A percentile compares a stretch with the other conserved stretches of the same genome.
Evolutionary conservation across 2,797 vertebrate genomes (phyloP).

Genomic region (Protonibea diacanthus): DNA sequence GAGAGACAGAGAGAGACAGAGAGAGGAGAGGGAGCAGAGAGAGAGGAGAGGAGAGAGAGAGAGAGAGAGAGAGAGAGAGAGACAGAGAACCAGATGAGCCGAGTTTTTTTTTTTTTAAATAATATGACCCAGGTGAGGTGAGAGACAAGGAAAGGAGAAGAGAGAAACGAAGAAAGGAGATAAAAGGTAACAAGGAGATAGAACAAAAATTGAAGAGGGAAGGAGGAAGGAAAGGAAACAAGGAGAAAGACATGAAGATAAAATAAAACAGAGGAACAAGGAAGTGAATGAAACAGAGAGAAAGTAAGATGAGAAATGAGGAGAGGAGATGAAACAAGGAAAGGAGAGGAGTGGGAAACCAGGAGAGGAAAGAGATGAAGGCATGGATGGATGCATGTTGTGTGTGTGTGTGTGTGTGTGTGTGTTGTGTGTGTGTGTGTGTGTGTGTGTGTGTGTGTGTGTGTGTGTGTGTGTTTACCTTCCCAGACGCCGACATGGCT

Average conservation of each 20-base stretch:
- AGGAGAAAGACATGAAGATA: too few species aligned
- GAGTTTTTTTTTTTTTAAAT: too few species aligned
- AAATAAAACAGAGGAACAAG: too few species aligned
- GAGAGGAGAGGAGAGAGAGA: background rate
- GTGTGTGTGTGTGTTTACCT: constrained; percentile 73
- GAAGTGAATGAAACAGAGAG: background rate
- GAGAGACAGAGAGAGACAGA: too few species aligned
- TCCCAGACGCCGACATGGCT: constrained; percentile 85
- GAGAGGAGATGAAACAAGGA: background rate
- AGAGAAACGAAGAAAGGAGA: background rate
- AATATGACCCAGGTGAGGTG: too few species aligned
- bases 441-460: background rate
- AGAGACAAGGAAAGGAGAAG: too few species aligned
- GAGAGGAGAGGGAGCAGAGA: background rate
- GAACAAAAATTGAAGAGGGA: too few species aligned
- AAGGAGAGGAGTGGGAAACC: background rate
- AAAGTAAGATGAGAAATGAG: background rate
- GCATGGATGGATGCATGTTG: too few species aligned
- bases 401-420: background rate
- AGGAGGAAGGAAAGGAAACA: background rate
- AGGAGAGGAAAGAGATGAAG: too few species aligned
- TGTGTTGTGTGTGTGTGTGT: background rate
- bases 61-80: too few species aligned
- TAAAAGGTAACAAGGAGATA: too few species aligned
- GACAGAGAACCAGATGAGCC: too few species aligned